Percentiles rank a stretch among this genome's conserved stretches.
Conservation (phyloP, 2,888 invertebrate species). For the Tetragnatha montana region DNA sequence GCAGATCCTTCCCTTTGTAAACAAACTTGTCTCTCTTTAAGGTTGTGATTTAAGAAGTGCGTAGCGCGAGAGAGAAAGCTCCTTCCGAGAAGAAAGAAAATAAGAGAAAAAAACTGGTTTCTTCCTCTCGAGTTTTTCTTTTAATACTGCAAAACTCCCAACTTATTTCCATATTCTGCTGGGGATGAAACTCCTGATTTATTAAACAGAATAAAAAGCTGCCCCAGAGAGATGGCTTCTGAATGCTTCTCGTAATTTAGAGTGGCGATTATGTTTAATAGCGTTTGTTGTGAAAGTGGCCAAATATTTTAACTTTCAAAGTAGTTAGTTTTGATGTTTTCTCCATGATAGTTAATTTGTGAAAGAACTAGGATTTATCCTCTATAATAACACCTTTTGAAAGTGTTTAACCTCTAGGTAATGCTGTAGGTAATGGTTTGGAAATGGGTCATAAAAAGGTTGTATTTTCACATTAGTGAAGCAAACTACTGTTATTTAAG, state of each 20-base stretch:
- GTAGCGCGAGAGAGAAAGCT: not conserved
- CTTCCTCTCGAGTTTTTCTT: not conserved
- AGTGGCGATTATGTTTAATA: not conserved
- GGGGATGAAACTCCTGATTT: slow-evolving; percentile 18
- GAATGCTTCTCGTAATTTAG: not conserved
- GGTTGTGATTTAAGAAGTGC: slow-evolving; percentile 43
- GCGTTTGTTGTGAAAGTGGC: not conserved
- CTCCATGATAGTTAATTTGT: not conserved
- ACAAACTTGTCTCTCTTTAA: slow-evolving; percentile 52
- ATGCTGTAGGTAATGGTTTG: too few relatives aligned
- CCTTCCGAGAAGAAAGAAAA: not conserved
- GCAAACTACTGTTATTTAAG: too few relatives aligned
- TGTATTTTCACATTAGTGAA: too few relatives aligned
- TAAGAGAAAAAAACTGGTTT: slow-evolving; percentile 29
- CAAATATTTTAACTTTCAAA: not conserved
- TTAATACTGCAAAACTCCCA: slow-evolving; percentile 21
- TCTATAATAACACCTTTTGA: too few relatives aligned
- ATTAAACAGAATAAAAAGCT: not conserved
- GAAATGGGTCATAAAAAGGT: too few relatives aligned
- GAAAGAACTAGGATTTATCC: not conserved
- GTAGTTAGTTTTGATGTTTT: not conserved
- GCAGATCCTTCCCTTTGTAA: slow-evolving; percentile 48
- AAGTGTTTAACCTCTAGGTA: too few relatives aligned
- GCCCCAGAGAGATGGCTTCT: too few relatives aligned
- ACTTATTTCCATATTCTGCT: slow-evolving; percentile 29